Base-by-base conservation (phyloP, 2,888 invertebrate genomes). In the Cheiracanthium punctorium region DNA sequence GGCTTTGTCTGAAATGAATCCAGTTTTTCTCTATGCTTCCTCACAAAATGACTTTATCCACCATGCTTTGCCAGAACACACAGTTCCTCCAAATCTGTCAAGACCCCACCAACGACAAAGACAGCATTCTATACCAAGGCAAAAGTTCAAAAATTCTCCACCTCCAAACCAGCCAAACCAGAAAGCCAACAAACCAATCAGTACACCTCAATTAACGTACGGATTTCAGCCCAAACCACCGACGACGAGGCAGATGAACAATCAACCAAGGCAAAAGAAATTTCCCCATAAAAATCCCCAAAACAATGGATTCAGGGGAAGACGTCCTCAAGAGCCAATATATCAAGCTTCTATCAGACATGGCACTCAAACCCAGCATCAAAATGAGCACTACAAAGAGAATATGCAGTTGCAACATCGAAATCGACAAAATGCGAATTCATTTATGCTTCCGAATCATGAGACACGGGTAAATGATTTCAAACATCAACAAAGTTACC, bases 1-100 rank as follows among this genome's bases (percentile, higher is more conserved):
- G 65, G 58, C 33, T 2, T 17, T 76, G 10, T 76, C 82, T 0
- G 82, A 82, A 71, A 14, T 58, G 0, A 75, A 82, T 10, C 82
- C 82, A 14, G 32, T 82, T 5, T 64, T 71, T n/a, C 32, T 71
- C 1, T 65, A 33, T 14, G 64, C 70, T 37, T 71, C 71, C 28
- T 41, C 71, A 4, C 43, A 37, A 43, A 28, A 33, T 24, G 12
- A 41, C 14, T n/a, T 43, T 28, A 43, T 71, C n/a, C 33, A 33
- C 28, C 20, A 37, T 1, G 0, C 41, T 28, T 28, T 41, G 5
- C 37, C 28, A 8, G 41, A 41, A 28, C 41, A 41, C 43, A 28
- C 28, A 14, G 14, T 1, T 14, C 28, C 12, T 28, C 12, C 41
- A 41, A 10, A 24, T 14, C 71, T 20, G 14, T 1, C 14, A 14